Evolutionary conservation across 2,113 vertebrate species (phyloP).

Genomic region (Tragelaphus buxtoni): DNA sequence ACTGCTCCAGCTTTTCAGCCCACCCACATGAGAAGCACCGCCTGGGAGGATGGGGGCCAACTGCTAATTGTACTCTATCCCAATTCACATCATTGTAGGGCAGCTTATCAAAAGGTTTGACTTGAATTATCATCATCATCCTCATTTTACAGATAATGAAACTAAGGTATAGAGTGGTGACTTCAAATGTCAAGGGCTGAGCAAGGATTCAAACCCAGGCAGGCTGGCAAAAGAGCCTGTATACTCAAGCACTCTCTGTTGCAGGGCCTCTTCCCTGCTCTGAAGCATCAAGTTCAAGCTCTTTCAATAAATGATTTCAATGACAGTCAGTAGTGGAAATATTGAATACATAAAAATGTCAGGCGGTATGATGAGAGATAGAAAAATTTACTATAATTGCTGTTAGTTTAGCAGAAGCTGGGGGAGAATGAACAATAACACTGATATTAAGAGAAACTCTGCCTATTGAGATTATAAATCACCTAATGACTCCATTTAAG

Average conservation of each 20-base stretch:
- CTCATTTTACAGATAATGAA: not conserved
- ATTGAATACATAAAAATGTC: not conserved
- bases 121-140: not conserved
- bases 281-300: not conserved
- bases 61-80: not conserved
- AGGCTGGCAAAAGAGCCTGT: not conserved
- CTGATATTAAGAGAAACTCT: not conserved
- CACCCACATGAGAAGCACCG: not conserved
- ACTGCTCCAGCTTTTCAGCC: not conserved
- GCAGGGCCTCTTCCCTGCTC: not conserved
- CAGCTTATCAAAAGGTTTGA: not conserved
- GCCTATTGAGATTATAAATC: not conserved
- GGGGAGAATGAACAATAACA: slow-evolving; percentile 15
- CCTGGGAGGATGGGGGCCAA: not conserved
- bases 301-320: not conserved
- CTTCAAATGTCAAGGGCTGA: not conserved
- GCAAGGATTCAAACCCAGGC: not conserved
- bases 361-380: not conserved
- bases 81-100: not conserved
- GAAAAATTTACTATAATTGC: not conserved
- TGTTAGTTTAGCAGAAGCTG: slow-evolving; percentile 1
- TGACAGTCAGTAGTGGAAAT: not conserved
- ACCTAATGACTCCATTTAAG: slow-evolving; percentile 33
- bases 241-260: rapidly evolving
- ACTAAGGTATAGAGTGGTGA: not conserved